Evolutionary conservation across 2,113 vertebrate species (phyloP).

Genomic region (Carollia perspicillata): DNA sequence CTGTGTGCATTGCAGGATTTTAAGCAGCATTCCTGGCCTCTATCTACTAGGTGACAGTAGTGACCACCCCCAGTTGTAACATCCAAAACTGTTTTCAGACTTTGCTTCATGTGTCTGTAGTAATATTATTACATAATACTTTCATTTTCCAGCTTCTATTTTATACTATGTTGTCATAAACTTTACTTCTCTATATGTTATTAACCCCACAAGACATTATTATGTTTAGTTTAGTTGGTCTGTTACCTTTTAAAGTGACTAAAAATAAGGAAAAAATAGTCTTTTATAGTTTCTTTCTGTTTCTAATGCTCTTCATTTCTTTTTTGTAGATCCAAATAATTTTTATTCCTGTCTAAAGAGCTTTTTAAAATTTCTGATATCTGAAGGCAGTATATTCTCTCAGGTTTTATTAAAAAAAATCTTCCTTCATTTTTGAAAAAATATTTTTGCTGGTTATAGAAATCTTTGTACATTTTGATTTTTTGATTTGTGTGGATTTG

Average conservation of each 20-base stretch:
- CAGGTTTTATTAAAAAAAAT: not conserved
- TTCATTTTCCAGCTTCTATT: not conserved
- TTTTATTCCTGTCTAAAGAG: not conserved
- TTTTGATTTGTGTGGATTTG: not conserved
- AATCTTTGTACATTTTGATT: not conserved
- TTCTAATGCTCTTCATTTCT: not conserved
- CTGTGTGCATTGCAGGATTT: not conserved
- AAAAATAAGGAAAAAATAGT: not conserved
- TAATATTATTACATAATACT: not conserved
- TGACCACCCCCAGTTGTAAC: not conserved
- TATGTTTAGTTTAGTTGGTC: constrained; percentile 9
- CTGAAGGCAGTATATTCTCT: not conserved
- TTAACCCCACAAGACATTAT: not conserved
- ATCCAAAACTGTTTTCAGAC: not conserved
- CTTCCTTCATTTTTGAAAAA: not conserved
- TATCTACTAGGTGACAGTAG: not conserved
- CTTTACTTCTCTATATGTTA: not conserved
- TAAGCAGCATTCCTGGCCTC: not conserved
- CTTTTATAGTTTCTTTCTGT: not conserved
- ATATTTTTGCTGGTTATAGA: not conserved
- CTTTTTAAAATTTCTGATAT: not conserved
- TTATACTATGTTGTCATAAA: not conserved
- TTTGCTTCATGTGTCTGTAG: not conserved
- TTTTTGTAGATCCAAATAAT: not conserved
- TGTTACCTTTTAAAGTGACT: not conserved